Conservation (phyloP, 2,113 vertebrate genomes). For the Pyxicephalus adspersus region DNA sequence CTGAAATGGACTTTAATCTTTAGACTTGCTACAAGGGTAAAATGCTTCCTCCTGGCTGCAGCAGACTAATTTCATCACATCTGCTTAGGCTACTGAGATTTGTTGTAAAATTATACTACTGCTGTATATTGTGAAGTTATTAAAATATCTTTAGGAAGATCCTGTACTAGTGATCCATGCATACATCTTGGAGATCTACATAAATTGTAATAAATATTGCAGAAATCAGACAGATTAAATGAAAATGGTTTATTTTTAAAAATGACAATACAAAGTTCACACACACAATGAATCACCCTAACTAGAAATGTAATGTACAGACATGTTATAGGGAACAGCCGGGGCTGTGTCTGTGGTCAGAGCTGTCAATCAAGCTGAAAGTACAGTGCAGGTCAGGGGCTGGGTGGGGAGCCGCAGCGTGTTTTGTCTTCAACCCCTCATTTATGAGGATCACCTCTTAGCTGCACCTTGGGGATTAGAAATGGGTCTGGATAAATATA, state of each 20-base stretch:
- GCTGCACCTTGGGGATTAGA: conserved; percentile 67
- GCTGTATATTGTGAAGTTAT: too few species aligned
- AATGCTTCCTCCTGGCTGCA: too few species aligned
- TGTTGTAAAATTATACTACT: too few species aligned
- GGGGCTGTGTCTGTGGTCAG: too few species aligned
- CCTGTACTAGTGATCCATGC: too few species aligned
- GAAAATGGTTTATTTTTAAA: conserved; percentile 11
- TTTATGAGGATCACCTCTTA: conserved; percentile 69
- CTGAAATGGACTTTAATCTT: too few species aligned
- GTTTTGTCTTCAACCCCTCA: background rate
- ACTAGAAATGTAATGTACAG: conserved; percentile 12
- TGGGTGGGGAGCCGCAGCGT: background rate
- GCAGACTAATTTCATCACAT: too few species aligned
- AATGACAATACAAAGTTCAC: conserved; percentile 31
- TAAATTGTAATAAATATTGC: too few species aligned
- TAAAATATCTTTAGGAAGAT: too few species aligned
- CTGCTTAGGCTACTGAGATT: too few species aligned
- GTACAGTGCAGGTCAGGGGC: background rate
- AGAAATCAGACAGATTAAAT: background rate
- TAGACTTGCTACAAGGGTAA: too few species aligned
- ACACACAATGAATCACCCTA: background rate
- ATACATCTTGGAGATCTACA: too few species aligned
- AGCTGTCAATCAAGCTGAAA: background rate
- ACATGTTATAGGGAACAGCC: background rate
- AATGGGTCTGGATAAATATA: conserved; percentile 62